phyloP scores from a whole-genome alignment of 2,113 vertebrate genomes.

The Passer domesticus region DNA sequence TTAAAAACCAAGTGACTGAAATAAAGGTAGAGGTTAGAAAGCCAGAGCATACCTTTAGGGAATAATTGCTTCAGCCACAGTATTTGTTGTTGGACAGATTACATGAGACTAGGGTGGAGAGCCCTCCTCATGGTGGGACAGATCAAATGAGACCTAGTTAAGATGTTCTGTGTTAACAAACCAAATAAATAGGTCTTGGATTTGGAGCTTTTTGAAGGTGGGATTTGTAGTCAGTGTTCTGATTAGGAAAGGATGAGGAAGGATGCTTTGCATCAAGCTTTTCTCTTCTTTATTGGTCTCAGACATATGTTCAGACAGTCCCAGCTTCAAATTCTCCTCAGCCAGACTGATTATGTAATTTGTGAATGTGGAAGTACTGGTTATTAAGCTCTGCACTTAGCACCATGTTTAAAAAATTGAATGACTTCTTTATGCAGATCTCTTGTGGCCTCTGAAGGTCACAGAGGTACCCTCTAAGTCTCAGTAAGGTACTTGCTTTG shows the following conservation, averaged over 20 bases:
- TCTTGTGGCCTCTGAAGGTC: background rate
- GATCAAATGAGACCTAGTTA: background rate
- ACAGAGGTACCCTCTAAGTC: background rate
- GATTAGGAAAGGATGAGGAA: background rate
- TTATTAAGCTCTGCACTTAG: slow-evolving; percentile 36
- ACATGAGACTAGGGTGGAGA: background rate
- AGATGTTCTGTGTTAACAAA: background rate
- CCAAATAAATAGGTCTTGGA: background rate
- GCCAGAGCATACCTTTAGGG: background rate
- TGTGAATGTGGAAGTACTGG: background rate
- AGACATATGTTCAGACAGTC: background rate
- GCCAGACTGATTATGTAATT: background rate
- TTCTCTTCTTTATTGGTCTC: background rate
- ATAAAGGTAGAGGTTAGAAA: background rate
- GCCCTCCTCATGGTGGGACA: background rate
- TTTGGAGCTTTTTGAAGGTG: background rate
- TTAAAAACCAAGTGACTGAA: background rate
- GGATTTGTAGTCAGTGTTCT: background rate
- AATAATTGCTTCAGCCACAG: background rate
- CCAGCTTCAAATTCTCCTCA: background rate
- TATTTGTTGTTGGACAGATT: background rate
- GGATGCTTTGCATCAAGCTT: background rate
- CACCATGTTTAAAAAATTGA: background rate
- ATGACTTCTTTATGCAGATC: background rate
- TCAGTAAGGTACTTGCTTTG: background rate